phyloP scores from a whole-genome alignment of 2,888 invertebrate species.

The Ichneumon xanthorius region DNA sequence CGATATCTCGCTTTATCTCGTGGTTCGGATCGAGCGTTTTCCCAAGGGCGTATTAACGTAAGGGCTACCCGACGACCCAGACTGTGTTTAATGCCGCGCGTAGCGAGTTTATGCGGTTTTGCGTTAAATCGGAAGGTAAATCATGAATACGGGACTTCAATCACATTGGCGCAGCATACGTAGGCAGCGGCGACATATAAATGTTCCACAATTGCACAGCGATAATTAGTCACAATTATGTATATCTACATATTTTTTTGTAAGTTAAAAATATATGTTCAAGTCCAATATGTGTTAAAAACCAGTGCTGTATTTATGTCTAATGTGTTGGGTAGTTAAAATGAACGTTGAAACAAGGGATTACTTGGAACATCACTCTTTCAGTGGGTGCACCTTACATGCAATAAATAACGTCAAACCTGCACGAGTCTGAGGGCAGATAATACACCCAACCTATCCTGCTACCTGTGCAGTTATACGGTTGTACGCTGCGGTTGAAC shows the following conservation, averaged over 20 bases:
- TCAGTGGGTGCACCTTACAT: not conserved
- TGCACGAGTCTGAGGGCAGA: conserved; percentile 28
- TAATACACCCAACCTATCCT: conserved; percentile 33
- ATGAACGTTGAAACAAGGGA: not conserved
- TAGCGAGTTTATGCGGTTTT: conserved; percentile 43
- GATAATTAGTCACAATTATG: not conserved
- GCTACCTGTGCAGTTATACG: conserved; percentile 54
- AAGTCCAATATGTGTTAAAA: too few relatives aligned
- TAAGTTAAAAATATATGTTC: not conserved
- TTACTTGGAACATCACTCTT: not conserved
- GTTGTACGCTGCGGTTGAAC: conserved; percentile 36
- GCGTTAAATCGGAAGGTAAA: conserved; percentile 41
- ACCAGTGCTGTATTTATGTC: not conserved
- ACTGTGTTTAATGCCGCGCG: conserved; percentile 28
- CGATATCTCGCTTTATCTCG: conserved; percentile 20
- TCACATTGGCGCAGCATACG: not conserved
- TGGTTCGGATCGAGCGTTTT: conserved; percentile 17
- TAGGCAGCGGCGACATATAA: not conserved
- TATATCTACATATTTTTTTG: not conserved
- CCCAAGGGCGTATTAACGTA: conserved; percentile 44
- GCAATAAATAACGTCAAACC: conserved; percentile 18
- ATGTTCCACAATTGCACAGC: not conserved
- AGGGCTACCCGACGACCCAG: conserved; percentile 11
- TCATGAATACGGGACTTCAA: conserved; percentile 5
- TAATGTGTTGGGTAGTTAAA: not conserved